Evolutionary conservation across 2,797 vertebrate genomes (phyloP).

Genomic region (Chiroxiphia lanceolata): DNA sequence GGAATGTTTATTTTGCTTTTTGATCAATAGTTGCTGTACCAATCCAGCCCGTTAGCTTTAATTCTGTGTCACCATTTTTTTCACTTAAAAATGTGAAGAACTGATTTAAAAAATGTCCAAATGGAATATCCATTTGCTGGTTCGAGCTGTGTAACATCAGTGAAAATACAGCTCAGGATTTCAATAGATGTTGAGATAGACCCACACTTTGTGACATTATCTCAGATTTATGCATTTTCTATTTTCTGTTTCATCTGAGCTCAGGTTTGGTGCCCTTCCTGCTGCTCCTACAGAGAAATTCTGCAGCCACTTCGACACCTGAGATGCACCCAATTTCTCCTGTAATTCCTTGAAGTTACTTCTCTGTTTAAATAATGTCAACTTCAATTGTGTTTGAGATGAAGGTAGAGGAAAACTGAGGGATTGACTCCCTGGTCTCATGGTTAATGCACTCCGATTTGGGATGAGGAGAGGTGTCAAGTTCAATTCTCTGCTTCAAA

Average conservation of each 20-base stretch:
- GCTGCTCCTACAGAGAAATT: not conserved
- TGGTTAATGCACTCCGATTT: not conserved
- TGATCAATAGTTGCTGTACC: not conserved
- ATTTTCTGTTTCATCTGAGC: not conserved
- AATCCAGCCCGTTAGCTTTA: not conserved
- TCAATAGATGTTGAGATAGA: not conserved
- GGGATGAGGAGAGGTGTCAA: conserved; percentile 38
- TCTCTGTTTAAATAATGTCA: conserved; percentile 24
- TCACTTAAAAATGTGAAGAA: not conserved
- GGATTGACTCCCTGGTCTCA: conserved; percentile 25
- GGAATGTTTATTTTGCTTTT: not conserved
- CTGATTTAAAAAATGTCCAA: not conserved
- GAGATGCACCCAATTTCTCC: not conserved
- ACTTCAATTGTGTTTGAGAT: not conserved
- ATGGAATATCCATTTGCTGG: not conserved
- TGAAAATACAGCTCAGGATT: not conserved
- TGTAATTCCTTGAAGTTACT: not conserved
- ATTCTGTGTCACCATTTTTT: not conserved
- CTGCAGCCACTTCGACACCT: not conserved
- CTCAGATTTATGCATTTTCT: not conserved
- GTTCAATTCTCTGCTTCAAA: conserved; percentile 56
- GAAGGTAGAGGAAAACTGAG: not conserved
- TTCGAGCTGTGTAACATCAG: not conserved
- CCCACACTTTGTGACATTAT: not conserved
- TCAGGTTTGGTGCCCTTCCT: not conserved